Evolutionary conservation across 2,113 vertebrate species (phyloP), one percentile per base, ranked within the genome.

Genomic region (Dasyornis broadbenti): DNA sequence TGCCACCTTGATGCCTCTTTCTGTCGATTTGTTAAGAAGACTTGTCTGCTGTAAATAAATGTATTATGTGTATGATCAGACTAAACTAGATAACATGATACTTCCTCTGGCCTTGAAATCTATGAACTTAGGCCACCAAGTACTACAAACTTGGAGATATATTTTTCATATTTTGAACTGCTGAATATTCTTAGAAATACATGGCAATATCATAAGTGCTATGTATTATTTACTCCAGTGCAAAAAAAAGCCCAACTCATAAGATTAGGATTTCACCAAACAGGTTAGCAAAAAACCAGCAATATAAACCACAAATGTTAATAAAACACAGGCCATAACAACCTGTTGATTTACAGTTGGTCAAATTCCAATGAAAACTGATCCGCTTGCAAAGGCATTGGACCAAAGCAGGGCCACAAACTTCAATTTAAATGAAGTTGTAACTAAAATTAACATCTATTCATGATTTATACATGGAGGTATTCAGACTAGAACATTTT

Each of bases 241-340:
- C 30, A 70, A 84, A 90, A 69, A 10, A 65, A 28, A 0, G 0
- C 6, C 12, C 31, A 50, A 23, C 15, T 65, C 26, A 0, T 37
- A 80, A 24, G 23, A 42, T 35, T n/a, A 56, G 52, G 77, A 83
- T 68, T 59, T 66, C 20, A 31, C 18, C 19, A 20, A 66, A 44
- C 1, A 81, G 13, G 14, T 56, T 44, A 63, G 76, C 27, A 70
- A 44, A 85, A 89, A 8, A 71, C 30, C 19, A 82, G 39, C 42
- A 68, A 49, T 11, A 49, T 40, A 68, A 52, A 85, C 30, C 39
- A 42, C 10, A 52, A 65, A 42, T 11, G 28, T 40, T 92, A 33
- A 59, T 42, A 64, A 80, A 91, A 71, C 47, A 56, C 0, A 5
- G 37, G 31, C 19, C 10, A 28, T 61, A 82, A n/a, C 47, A 76